These are phyloP conservation scores for Cynopterus sphinx DNA, from an alignment of 2,797 vertebrate genomes.

Conservation along the genomic window DNA sequence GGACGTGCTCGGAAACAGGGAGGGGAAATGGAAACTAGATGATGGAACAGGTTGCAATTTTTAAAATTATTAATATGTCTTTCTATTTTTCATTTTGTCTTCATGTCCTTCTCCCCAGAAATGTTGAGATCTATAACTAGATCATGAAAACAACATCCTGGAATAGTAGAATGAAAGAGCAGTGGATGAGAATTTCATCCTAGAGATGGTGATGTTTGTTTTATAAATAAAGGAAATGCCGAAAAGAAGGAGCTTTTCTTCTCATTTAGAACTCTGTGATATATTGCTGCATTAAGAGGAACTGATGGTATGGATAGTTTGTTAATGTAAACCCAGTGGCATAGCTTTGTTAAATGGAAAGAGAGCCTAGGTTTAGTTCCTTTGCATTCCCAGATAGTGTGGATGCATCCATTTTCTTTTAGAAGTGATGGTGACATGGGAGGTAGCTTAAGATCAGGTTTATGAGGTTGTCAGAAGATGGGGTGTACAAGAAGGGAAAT, in stretches of 20 bases:
- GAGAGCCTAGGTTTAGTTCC: neutral
- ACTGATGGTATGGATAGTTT: neutral
- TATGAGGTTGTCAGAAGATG: neutral
- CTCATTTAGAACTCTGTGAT: neutral
- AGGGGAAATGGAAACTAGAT: neutral
- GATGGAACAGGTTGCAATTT: neutral
- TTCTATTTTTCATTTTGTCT: neutral
- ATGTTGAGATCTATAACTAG: neutral
- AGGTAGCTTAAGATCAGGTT: neutral
- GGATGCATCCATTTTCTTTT: neutral
- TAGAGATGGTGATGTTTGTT: neutral
- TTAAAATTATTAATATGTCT: neutral
- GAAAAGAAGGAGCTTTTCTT: neutral
- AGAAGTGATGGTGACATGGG: neutral
- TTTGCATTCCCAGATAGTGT: neutral
- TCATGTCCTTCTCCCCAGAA: neutral
- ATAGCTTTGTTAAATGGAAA: neutral
- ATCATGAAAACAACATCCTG: neutral
- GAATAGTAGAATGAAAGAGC: neutral
- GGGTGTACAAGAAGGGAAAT: accelerated
- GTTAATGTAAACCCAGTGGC: neutral
- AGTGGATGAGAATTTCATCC: neutral
- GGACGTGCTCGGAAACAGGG: neutral
- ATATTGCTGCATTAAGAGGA: neutral
- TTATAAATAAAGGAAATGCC: neutral